Percentiles rank a stretch among this genome's conserved stretches.
phyloP scores from a whole-genome alignment of 1,140 invertebrate genomes.

The Drosophila truncata region DNA sequence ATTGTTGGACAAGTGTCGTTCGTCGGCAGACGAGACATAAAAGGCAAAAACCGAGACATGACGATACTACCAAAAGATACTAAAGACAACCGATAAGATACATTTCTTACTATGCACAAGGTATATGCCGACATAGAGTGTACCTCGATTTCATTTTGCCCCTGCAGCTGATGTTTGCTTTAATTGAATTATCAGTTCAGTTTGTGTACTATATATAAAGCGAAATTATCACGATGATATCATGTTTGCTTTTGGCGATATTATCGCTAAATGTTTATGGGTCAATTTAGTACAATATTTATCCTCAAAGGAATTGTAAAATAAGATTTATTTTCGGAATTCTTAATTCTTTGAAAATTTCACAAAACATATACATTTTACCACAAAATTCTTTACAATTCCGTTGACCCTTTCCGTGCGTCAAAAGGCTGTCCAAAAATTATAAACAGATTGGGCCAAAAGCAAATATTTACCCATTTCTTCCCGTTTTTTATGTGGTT shows the following conservation, averaged over 20 bases:
- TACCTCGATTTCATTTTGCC: slow-evolving; percentile 27
- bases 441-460: slow-evolving; percentile 23
- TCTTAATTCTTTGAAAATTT: background rate
- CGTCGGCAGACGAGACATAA: slow-evolving; percentile 29
- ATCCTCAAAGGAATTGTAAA: background rate
- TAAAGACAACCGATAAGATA: slow-evolving; percentile 73
- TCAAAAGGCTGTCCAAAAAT: slow-evolving; percentile 36
- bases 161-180: slow-evolving; percentile 59
- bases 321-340: background rate
- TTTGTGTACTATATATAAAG: slow-evolving; percentile 26
- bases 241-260: slow-evolving; percentile 44
- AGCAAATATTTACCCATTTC: slow-evolving; percentile 62
- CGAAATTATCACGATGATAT: slow-evolving; percentile 62
- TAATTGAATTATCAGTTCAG: slow-evolving; percentile 78
- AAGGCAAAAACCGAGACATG: slow-evolving; percentile 42
- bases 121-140: slow-evolving; percentile 1
- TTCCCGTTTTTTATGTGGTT: slow-evolving; percentile 34
- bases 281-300: background rate
- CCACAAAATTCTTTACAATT: slow-evolving; percentile 6
- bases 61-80: slow-evolving; percentile 61
- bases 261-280: slow-evolving; percentile 33
- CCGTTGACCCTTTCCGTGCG: slow-evolving; percentile 52
- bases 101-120: slow-evolving; percentile 38
- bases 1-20: slow-evolving; percentile 58
- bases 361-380: slow-evolving; percentile 1